Evolutionary conservation across 2,797 vertebrate genomes (phyloP).

Genomic region (Gymnopithys bicolor): DNA sequence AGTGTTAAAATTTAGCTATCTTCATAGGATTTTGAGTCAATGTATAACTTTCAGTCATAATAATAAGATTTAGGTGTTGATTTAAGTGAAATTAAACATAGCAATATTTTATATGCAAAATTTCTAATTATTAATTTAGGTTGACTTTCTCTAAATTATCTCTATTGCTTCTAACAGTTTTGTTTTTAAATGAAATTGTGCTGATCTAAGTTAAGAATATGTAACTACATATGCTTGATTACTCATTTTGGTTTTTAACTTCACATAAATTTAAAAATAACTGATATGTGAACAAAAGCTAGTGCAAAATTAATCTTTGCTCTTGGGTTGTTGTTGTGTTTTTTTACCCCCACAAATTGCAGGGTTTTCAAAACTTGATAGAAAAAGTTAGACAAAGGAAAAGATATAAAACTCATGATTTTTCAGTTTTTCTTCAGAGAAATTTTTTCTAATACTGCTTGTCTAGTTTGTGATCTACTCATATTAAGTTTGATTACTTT

Average conservation of each 20-base stretch:
- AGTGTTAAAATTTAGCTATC: neutral
- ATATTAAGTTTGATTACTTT: neutral
- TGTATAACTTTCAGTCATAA: neutral
- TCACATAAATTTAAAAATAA: neutral
- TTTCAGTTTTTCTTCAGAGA: neutral
- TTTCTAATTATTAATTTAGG: slow-evolving; percentile 19
- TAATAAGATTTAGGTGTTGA: neutral
- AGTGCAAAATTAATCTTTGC: neutral
- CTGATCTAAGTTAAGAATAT: neutral
- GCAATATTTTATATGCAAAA: neutral
- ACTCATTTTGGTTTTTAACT: neutral
- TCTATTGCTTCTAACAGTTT: neutral
- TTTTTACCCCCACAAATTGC: neutral
- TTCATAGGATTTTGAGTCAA: neutral
- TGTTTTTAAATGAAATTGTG: neutral
- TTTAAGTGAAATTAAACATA: neutral
- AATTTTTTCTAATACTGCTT: neutral
- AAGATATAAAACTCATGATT: neutral
- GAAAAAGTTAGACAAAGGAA: neutral
- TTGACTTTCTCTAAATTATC: neutral
- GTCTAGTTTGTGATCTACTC: neutral
- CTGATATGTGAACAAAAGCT: neutral
- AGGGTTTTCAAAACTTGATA: neutral
- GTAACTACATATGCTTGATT: neutral
- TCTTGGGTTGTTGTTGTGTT: neutral